Percentiles rank a stretch among this genome's conserved stretches.
Evolutionary conservation across 1,140 invertebrate genomes (phyloP).

Genomic region (Apis dorsata): DNA sequence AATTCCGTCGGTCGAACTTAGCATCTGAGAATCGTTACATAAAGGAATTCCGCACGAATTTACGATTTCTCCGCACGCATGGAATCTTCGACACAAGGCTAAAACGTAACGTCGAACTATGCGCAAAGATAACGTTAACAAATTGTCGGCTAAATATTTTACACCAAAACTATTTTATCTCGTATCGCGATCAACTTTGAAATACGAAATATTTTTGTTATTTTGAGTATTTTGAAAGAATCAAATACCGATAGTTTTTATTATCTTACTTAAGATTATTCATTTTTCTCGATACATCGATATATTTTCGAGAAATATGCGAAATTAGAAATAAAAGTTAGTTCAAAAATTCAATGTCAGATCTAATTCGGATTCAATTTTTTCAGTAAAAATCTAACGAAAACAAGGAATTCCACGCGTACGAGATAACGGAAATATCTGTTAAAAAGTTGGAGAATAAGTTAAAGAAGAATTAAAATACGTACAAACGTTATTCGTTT

Average conservation of each 20-base stretch:
- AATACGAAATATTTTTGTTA: background rate
- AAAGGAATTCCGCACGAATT: conserved; percentile 42
- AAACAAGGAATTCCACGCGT: too few species aligned
- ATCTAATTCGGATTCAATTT: too few species aligned
- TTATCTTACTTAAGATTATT: background rate
- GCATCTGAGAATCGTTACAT: conserved; percentile 31
- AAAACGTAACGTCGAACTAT: background rate
- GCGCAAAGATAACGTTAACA: conserved; percentile 16
- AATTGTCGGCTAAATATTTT: background rate
- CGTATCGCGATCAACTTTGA: background rate
- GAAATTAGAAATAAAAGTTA: background rate
- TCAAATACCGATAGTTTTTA: background rate
- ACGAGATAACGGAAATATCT: too few species aligned
- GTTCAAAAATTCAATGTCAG: too few species aligned
- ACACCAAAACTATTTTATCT: conserved; percentile 25
- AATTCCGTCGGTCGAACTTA: conserved; percentile 41
- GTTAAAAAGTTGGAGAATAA: background rate
- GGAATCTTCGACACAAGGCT: conserved; percentile 30
- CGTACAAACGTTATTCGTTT: background rate
- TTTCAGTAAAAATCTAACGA: too few species aligned
- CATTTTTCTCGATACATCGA: background rate
- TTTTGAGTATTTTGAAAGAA: background rate
- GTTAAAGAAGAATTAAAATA: background rate
- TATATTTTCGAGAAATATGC: background rate
- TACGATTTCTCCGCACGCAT: conserved; percentile 29